Evolutionary conservation across 2,888 invertebrate genomes (phyloP).

Genomic region (Drosophila siamana): DNA sequence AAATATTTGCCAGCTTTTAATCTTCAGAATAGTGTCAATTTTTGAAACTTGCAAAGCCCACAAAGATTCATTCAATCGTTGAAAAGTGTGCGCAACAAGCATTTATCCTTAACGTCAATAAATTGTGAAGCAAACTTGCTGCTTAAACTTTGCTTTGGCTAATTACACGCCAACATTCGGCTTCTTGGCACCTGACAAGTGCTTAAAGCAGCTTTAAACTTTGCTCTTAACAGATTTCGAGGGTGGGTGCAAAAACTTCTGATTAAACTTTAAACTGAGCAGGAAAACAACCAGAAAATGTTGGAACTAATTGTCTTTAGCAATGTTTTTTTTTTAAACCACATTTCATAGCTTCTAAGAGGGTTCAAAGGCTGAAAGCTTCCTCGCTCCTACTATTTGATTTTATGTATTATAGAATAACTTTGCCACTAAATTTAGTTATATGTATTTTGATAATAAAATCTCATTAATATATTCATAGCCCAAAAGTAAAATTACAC

Average conservation of each 20-base stretch:
- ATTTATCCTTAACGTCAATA: no score
- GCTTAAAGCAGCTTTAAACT: constrained; percentile 25
- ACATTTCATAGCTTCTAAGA: no score
- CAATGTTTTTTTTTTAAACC: no score
- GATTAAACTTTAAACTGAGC: neutral
- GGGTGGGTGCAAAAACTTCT: neutral
- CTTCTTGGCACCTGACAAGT: constrained; percentile 30
- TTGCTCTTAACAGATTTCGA: neutral
- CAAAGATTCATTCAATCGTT: neutral
- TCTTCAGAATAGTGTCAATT: neutral
- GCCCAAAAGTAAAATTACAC: constrained; percentile 37
- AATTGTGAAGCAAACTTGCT: neutral
- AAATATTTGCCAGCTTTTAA: constrained; percentile 10
- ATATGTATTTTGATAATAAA: neutral
- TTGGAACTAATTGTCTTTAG: neutral
- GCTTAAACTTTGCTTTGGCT: constrained; percentile 9
- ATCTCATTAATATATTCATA: constrained; percentile 27
- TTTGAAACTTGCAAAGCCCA: neutral
- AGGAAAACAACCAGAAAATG: neutral
- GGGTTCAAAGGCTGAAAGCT: no score
- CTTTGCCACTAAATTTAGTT: no score
- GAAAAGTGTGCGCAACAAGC: neutral
- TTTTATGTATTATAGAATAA: no score
- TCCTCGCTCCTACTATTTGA: no score
- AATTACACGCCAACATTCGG: constrained; percentile 25